These are phyloP conservation scores for Phaethornis superciliosus DNA, from an alignment of 2,113 vertebrate genomes.

Conservation along the genomic window DNA sequence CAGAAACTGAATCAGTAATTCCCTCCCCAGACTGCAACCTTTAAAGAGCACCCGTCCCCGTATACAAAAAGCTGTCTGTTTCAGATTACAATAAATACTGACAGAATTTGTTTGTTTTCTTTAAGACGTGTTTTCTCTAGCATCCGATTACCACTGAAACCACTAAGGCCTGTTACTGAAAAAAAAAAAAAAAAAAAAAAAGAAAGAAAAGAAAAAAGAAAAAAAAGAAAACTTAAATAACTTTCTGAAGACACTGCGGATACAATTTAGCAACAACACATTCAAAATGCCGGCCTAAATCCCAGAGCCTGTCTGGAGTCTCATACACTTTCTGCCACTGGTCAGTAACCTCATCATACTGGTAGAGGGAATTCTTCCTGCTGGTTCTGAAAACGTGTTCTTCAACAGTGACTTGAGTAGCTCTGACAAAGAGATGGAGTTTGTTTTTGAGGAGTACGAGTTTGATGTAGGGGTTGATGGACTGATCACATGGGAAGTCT, in stretches of 20 bases:
- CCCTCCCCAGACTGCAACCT: constrained; percentile 82
- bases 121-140: constrained; percentile 69
- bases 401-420: constrained; percentile 98
- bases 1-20: constrained; percentile 66
- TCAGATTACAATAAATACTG: constrained; percentile 78
- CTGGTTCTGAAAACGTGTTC: constrained; percentile 98
- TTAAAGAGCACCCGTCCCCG: constrained; percentile 86
- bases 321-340: constrained; percentile 95
- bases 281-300: constrained; percentile 98
- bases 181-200: neutral
- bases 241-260: constrained; percentile 99
- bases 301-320: constrained; percentile 97
- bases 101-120: constrained; percentile 63
- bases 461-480: constrained; percentile 96
- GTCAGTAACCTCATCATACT: constrained; percentile 91
- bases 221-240: constrained; percentile 81
- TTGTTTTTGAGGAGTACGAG: constrained; percentile 90
- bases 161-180: constrained; percentile 56
- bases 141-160: constrained; percentile 60
- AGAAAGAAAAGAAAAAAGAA: neutral
- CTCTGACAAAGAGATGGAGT: constrained; percentile 94
- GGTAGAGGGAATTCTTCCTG: constrained; percentile 98
- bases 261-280: constrained; percentile 99
- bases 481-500: constrained; percentile 95
- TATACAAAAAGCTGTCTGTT: constrained; percentile 66